Base-by-base conservation (phyloP, 2,113 vertebrate species). In the Cynocephalus volans region DNA sequence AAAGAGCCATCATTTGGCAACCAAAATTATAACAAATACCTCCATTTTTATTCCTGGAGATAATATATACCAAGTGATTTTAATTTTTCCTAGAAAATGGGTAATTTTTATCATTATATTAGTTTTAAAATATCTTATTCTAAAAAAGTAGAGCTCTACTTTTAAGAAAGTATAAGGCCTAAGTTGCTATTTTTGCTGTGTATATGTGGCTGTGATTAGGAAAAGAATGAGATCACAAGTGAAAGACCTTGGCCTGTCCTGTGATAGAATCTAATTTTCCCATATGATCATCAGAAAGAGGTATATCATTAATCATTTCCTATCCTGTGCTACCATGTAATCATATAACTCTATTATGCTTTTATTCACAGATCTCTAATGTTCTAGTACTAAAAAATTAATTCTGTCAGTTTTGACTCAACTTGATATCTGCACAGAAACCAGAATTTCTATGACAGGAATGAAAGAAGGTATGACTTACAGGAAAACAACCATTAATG, bases 41-140 rank as follows among this genome's bases (percentile, higher is more conserved):
- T 0, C 33, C 31, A 64, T 64, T 67, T 81, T 86, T 88, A n/a
- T 88, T 45, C 80, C 41, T 67, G 26, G 77, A 28, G 56, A 85
- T 48, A 82, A 69, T 60, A 19, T 65, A 62, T 19, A 82, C 19
- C 17, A 89, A 58, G 52, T 56, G 10, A 15, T 76, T 95, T 86
- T 93, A 90, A 76, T 90, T 90, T 41, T 85, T 72, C 50, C 65
- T 62, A 93, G 58, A 81, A 95, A 75, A 70, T 48, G 14, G 21
- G 60, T 80, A 60, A 52, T 85, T 90, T 58, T 92, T n/a, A 95
- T 83, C 60, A 8, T 9, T 91, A 60, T 70, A 62, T 72, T 90
- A 72, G 13, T 75, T 91, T 91, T 87, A 77, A 94, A 70, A 88
- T 2, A 62, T 24, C 45, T 94, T 83, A 92, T 12, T 94, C 82